phyloP scores from a whole-genome alignment of 2,797 vertebrate genomes.

The Otolemur crassicaudatus region DNA sequence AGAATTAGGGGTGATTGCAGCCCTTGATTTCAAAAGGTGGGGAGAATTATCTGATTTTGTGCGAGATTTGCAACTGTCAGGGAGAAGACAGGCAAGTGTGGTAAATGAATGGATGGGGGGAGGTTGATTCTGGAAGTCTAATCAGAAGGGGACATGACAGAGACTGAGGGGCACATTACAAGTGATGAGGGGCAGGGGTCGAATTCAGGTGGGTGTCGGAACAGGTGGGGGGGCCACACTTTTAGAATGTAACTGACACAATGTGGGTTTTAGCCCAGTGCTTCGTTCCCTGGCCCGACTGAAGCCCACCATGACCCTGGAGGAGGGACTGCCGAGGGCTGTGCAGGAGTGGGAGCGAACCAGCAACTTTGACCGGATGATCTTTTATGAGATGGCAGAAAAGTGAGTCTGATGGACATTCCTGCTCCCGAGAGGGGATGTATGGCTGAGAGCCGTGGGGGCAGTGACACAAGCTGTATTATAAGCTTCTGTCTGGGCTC shows the following conservation, averaged over 20 bases:
- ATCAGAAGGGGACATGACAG: not conserved
- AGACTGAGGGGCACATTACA: not conserved
- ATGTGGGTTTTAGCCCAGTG: constrained; percentile 80
- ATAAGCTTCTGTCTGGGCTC: not conserved
- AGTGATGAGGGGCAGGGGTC: not conserved
- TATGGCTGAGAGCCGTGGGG: not conserved
- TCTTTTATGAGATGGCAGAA: constrained; percentile 86
- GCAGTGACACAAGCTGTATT: not conserved
- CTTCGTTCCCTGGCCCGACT: constrained; percentile 83
- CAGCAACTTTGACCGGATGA: constrained; percentile 85
- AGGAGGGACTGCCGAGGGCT: constrained; percentile 81
- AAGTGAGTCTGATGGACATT: constrained; percentile 79
- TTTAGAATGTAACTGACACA: constrained; percentile 35
- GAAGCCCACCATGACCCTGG: constrained; percentile 82
- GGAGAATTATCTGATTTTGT: constrained; percentile 17
- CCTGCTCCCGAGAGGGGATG: not conserved
- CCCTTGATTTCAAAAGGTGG: not conserved
- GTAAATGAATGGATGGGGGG: not conserved
- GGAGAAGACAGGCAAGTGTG: not conserved
- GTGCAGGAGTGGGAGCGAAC: constrained; percentile 82
- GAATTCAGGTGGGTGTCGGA: not conserved
- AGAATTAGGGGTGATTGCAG: not conserved
- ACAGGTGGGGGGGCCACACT: not conserved
- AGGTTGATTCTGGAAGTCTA: not conserved
- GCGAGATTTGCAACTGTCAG: not conserved